Evolutionary conservation across 2,888 invertebrate species (phyloP), one percentile per base, ranked within the genome.

Genomic region (Morinoia aosen): DNA sequence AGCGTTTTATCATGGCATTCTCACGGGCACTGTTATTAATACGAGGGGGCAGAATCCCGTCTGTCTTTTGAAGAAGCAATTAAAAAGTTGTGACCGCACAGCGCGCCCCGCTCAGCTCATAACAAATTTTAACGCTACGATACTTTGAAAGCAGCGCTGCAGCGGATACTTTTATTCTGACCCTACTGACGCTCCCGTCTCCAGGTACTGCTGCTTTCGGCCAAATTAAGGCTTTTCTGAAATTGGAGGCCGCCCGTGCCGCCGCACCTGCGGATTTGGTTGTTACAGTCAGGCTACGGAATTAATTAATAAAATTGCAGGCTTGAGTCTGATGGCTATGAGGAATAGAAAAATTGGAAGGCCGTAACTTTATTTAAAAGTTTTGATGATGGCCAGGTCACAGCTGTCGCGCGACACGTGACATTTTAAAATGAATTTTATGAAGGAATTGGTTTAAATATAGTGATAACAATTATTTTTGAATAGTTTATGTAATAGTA

Each of bases 81-180:
- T 90, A 90, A 90, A 76, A 90, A 90, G 90, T 90, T 90, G 40
- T 16, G 90, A 76, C 76, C 76, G 76, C 76, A 76, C 76, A 76
- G 33, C 76, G 40, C 12, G 33, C 90, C 90, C 39, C 39, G 90
- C 8, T 39, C 33, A 14, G 48, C 90, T 90, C 90, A 48, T 48
- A 90, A 90, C 90, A 90, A 90, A 90, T 90, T 90, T 90, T 90
- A 90, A 90, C 90, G 90, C 90, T 39, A 48, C 90, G 40, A 39
- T 90, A 90, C 90, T 90, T 90, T 90, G 40, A 90, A 90, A 33
- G 10, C 12, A 40, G 90, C 90, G 76, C 33, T 76, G 76, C 25
- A 76, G 76, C 76, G 76, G 76, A 76, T 76, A 25, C 33, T 33
- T 76, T 76, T 76, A 76, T 16, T 33, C 33, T 76, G 19, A 33